phyloP scores from a whole-genome alignment of 1,140 invertebrate genomes.

The Lysiphlebus fabarum region DNA sequence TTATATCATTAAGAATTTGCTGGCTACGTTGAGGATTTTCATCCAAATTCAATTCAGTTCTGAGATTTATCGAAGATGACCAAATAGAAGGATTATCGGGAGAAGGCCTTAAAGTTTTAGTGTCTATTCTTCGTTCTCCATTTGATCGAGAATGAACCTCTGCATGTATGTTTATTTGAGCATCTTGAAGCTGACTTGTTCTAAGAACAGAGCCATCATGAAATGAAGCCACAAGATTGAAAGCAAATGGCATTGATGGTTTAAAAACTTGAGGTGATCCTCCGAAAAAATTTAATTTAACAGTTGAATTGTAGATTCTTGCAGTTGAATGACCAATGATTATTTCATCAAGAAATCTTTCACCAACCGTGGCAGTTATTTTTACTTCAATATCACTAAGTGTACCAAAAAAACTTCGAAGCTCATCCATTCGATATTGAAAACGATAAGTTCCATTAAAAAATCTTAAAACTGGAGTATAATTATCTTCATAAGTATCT shows the following conservation, averaged over 20 bases:
- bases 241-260: conserved; percentile 80
- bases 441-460: conserved; percentile 86
- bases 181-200: conserved; percentile 54
- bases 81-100: conserved; percentile 65
- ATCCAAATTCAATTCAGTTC: conserved; percentile 57
- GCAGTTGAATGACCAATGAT: conserved; percentile 84
- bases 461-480: conserved; percentile 66
- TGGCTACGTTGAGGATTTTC: conserved; percentile 55
- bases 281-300: conserved; percentile 81
- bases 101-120: conserved; percentile 58
- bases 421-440: conserved; percentile 76
- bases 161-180: conserved; percentile 62
- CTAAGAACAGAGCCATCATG: conserved; percentile 73
- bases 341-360: conserved; percentile 82
- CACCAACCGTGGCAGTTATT: conserved; percentile 85
- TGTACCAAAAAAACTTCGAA: conserved; percentile 64
- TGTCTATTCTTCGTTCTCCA: conserved; percentile 59
- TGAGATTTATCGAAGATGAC: conserved; percentile 73
- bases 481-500: conserved; percentile 50
- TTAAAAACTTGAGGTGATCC: conserved; percentile 91
- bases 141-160: conserved; percentile 58
- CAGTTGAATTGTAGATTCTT: conserved; percentile 80
- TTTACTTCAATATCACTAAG: conserved; percentile 79
- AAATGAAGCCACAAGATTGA: conserved; percentile 70
- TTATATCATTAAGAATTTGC: conserved; percentile 65